Conservation (phyloP, 2,888 invertebrate species). For the Eupithecia tripunctaria region DNA sequence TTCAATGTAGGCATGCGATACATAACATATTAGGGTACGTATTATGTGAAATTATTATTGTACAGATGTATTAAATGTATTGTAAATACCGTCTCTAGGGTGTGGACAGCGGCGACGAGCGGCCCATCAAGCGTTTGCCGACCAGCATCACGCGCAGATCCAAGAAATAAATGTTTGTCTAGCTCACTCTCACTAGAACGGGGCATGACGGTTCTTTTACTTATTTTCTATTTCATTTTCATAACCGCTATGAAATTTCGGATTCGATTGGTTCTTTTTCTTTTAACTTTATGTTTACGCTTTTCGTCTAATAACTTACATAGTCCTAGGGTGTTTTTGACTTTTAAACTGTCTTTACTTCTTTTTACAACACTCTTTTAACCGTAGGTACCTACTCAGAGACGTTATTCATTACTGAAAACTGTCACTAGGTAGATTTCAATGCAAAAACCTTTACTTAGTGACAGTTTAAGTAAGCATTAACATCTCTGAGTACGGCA, state of each 20-base stretch:
- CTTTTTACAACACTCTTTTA: not conserved
- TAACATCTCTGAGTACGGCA: too few relatives aligned
- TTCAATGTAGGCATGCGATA: not conserved
- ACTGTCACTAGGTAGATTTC: too few relatives aligned
- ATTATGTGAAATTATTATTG: not conserved
- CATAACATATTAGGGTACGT: not conserved
- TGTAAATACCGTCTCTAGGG: constrained; percentile 64
- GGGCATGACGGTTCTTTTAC: constrained; percentile 23
- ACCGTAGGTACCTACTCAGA: too few relatives aligned
- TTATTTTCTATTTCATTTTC: not conserved
- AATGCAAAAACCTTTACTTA: too few relatives aligned
- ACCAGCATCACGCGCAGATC: constrained; percentile 78
- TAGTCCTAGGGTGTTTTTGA: not conserved
- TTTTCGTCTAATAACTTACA: not conserved
- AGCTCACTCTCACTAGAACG: constrained; percentile 43
- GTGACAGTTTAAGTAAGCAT: too few relatives aligned
- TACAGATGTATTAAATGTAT: constrained; percentile 33
- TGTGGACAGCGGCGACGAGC: constrained; percentile 79
- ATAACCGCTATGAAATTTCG: not conserved
- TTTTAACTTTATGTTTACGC: not conserved
- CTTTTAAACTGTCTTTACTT: not conserved
- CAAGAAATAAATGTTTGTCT: constrained; percentile 82
- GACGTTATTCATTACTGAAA: too few relatives aligned
- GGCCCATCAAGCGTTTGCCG: constrained; percentile 71
- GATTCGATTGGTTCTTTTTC: not conserved